Base-by-base conservation (phyloP, 2,888 invertebrate species). In the Ligdia adustata region DNA sequence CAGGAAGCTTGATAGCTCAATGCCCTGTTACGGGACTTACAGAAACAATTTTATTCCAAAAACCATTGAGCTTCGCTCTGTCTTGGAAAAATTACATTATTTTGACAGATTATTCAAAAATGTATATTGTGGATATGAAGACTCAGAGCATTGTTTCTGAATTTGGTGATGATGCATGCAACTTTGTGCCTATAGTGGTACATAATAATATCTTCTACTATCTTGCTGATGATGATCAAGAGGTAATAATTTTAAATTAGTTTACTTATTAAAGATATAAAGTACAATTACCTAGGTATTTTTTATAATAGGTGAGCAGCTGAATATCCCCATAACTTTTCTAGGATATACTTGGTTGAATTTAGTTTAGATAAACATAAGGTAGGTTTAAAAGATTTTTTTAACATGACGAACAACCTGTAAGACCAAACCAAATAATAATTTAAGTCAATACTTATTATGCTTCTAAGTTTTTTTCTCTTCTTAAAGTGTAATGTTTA, bases 161-260 rank as follows among this genome's bases (percentile, higher is more conserved):
- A 43, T 83, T 83, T 22, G 1, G n/a, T n/a, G 22, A 22, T 22
- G n/a, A 22, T 22, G n/a, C 7, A 7, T 7, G 3, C 6, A 22
- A n/a, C 6, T 22, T n/a, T 22, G 22, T 72, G 52, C 84, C 85
- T 20, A 52, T 90, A 7, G 55, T 60, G 27, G 61, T 68, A 9
- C 42, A 73, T 33, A 71, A 80, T 45, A 71, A 79, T 60, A 53
- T 56, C 15, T 79, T 90, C 31, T 89, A 85, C 51, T 90, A 78
- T 54, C 40, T 87, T 16, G 29, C 69, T 37, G 75, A 75, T 71
- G 62, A 59, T 53, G 63, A 68, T 15, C 57, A 69, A 6, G 72
- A 82, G 79, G 88, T 87, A 71, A 68, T 33, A 5, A 18, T 18
- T 18, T 5, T 1, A 18, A 18, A 5, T 4, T 18, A 18, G n/a